Conservation (phyloP, 2,797 vertebrate genomes). For the Sebastes hubbsi region DNA sequence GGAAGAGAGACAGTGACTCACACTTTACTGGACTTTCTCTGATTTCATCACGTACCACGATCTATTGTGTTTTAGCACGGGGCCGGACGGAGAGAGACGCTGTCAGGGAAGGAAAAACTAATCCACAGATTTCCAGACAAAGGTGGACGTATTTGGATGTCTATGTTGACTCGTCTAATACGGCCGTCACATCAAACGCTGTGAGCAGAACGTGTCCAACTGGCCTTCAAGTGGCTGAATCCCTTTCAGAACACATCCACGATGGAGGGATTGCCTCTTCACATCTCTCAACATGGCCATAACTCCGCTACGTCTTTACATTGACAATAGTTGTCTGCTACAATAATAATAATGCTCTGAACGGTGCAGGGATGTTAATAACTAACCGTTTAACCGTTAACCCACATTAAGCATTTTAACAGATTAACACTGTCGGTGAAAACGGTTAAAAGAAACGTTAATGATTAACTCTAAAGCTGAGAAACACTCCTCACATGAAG, state of each 20-base stretch:
- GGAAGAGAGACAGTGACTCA: background rate
- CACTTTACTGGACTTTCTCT: background rate
- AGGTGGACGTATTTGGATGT: conserved; percentile 30
- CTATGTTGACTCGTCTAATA: conserved; percentile 14
- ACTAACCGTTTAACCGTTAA: too few relatives aligned
- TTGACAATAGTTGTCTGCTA: too few relatives aligned
- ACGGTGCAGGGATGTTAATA: too few relatives aligned
- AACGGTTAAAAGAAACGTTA: too few relatives aligned
- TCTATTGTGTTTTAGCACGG: background rate
- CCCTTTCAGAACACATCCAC: background rate
- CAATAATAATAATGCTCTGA: too few relatives aligned
- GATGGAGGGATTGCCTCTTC: background rate
- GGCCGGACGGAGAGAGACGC: background rate
- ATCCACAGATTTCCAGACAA: conserved; percentile 24
- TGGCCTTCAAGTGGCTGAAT: background rate
- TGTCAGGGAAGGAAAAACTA: conserved; percentile 10
- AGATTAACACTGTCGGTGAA: too few relatives aligned
- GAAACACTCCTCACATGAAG: too few relatives aligned
- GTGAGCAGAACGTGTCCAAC: conserved; percentile 25
- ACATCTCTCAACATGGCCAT: background rate
- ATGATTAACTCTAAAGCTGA: too few relatives aligned
- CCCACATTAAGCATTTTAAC: too few relatives aligned
- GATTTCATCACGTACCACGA: background rate
- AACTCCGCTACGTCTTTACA: too few relatives aligned
- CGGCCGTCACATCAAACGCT: conserved; percentile 15